Evolutionary conservation across 1,140 invertebrate genomes (phyloP).

Genomic region (Polypedilum vanderplanki): DNA sequence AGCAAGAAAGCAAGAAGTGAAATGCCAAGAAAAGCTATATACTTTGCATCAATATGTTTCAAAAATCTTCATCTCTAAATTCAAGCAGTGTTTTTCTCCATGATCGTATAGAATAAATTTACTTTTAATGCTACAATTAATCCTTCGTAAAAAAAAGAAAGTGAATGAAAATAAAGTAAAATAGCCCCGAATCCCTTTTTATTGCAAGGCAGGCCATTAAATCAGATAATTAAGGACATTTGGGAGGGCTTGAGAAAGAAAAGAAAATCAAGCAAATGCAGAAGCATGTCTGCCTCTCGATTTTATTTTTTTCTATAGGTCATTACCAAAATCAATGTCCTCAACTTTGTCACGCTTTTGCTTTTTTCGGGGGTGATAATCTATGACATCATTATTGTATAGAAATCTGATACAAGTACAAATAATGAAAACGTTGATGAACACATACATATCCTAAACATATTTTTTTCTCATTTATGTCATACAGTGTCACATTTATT

Average conservation of each 20-base stretch:
- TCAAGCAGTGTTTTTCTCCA: not conserved
- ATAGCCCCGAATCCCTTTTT: not conserved
- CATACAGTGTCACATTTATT: no score
- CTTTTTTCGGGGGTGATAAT: not conserved
- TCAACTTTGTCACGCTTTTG: not conserved
- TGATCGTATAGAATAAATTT: constrained; percentile 20
- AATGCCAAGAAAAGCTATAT: no score
- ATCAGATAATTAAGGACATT: constrained; percentile 9
- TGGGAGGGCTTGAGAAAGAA: not conserved
- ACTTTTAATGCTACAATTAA: constrained; percentile 13
- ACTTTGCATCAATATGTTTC: no score
- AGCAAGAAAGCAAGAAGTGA: no score
- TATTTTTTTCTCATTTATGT: no score
- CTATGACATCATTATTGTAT: not conserved
- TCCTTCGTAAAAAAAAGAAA: not conserved
- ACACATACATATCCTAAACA: no score
- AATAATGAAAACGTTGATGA: no score
- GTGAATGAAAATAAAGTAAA: not conserved
- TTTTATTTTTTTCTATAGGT: no score
- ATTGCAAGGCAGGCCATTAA: not conserved
- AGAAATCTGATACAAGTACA: constrained; percentile 12
- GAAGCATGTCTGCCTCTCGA: not conserved
- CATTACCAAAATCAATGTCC: not conserved
- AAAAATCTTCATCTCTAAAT: no score
- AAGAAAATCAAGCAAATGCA: not conserved